Evolutionary conservation across 2,888 invertebrate genomes (phyloP).

Genomic region (Balanococcus diminutus): DNA sequence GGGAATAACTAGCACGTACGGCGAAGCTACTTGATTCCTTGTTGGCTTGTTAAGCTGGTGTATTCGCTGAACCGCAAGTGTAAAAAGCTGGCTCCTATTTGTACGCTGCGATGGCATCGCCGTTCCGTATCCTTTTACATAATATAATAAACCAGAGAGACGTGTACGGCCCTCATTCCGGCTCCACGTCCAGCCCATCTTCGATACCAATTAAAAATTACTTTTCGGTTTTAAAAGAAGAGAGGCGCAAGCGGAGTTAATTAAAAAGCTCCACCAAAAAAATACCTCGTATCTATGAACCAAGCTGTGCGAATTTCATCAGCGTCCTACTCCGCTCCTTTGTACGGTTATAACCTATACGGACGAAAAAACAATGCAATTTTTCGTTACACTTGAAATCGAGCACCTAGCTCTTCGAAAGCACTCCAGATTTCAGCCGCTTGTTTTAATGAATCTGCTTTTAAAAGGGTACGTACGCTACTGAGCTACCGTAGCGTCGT

Average conservation of each 20-base stretch:
- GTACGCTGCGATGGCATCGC: background rate
- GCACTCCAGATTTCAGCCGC: background rate
- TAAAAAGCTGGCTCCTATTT: slow-evolving; percentile 20
- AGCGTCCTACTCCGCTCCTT: no score
- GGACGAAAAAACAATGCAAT: slow-evolving; percentile 19
- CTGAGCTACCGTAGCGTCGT: background rate
- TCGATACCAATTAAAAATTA: slow-evolving; percentile 35
- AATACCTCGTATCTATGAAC: background rate
- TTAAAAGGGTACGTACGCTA: background rate
- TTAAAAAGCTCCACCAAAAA: slow-evolving; percentile 22
- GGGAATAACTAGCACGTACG: slow-evolving; percentile 40
- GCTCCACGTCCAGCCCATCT: background rate
- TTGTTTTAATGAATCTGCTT: slow-evolving; percentile 9
- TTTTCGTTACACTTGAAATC: slow-evolving; percentile 27
- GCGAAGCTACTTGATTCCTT: slow-evolving; percentile 36
- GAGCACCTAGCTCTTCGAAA: background rate
- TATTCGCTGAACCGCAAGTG: slow-evolving; percentile 37
- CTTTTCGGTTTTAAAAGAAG: background rate
- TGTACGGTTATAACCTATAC: background rate
- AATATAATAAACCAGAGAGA: slow-evolving; percentile 6
- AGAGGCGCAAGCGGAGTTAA: background rate
- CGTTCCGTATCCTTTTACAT: background rate
- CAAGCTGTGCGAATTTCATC: no score
- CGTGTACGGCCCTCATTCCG: background rate
- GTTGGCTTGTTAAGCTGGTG: slow-evolving; percentile 35